phyloP scores from a whole-genome alignment of 2,888 invertebrate genomes.

The Agrochola litura region DNA sequence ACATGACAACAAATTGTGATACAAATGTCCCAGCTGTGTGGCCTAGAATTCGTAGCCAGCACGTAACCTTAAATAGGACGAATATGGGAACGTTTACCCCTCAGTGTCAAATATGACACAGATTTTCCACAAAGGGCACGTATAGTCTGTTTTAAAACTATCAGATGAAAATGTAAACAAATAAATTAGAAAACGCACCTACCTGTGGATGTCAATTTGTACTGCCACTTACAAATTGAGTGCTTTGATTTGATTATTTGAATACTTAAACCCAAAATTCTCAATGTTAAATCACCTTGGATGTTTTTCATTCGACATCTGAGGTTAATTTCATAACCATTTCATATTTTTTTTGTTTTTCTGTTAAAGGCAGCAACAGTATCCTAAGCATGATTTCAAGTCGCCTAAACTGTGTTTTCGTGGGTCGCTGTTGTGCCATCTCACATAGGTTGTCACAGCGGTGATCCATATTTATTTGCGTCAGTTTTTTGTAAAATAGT shows the following conservation, averaged over 20 bases:
- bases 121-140: neutral
- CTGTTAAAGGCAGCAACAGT: too few relatives aligned
- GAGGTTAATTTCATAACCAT: neutral
- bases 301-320: too few relatives aligned
- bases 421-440: too few relatives aligned
- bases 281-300: too few relatives aligned
- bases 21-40: conserved; percentile 18
- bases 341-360: too few relatives aligned
- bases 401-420: too few relatives aligned
- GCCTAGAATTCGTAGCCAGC: conserved; percentile 9
- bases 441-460: too few relatives aligned
- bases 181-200: neutral
- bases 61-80: conserved; percentile 6
- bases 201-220: neutral
- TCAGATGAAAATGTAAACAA: neutral
- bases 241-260: neutral
- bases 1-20: conserved; percentile 12
- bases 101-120: conserved; percentile 8
- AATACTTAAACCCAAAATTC: neutral
- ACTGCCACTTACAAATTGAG: neutral
- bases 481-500: too few relatives aligned
- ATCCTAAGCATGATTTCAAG: too few relatives aligned
- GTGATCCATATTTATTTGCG: too few relatives aligned
- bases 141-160: neutral
- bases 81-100: neutral